These are phyloP conservation scores for Temnothorax unifasciatus DNA, from an alignment of 2,888 invertebrate genomes.

Conservation along the genomic window DNA sequence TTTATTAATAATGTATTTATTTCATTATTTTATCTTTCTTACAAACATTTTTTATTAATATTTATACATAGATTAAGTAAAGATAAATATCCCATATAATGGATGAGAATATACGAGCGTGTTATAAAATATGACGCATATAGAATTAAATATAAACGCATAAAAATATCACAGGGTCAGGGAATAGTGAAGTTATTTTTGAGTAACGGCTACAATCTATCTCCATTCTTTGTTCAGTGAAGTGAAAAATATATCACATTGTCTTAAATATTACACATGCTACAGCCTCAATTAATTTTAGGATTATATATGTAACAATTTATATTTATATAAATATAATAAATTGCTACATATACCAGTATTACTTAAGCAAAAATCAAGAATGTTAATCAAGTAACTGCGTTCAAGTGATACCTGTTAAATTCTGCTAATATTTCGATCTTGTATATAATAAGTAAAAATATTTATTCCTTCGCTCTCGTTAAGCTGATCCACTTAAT, in stretches of 20 bases:
- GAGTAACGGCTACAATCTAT: conserved; percentile 11
- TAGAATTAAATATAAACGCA: conserved; percentile 30
- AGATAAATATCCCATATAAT: neutral
- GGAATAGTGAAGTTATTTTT: conserved; percentile 17
- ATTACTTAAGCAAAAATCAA: neutral
- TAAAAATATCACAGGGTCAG: conserved; percentile 28
- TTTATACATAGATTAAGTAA: conserved; percentile 1
- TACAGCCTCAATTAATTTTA: neutral
- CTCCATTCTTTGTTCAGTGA: neutral
- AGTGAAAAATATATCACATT: conserved; percentile 10
- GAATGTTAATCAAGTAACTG: neutral
- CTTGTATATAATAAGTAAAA: neutral
- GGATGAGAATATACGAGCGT: neutral
- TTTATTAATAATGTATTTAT: neutral
- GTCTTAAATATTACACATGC: conserved; percentile 5
- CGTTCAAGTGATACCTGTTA: neutral
- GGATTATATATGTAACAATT: neutral
- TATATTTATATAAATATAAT: neutral
- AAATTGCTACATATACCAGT: neutral
- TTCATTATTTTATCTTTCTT: neutral
- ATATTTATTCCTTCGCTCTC: neutral
- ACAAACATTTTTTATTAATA: neutral
- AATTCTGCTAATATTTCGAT: neutral
- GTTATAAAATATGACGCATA: conserved; percentile 22
- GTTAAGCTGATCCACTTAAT: neutral